A percentile compares a stretch with the other conserved stretches of the same genome.
These are phyloP conservation scores for Drosophila sp. DNA, from an alignment of 1,140 invertebrate species.

Conservation along the genomic window DNA sequence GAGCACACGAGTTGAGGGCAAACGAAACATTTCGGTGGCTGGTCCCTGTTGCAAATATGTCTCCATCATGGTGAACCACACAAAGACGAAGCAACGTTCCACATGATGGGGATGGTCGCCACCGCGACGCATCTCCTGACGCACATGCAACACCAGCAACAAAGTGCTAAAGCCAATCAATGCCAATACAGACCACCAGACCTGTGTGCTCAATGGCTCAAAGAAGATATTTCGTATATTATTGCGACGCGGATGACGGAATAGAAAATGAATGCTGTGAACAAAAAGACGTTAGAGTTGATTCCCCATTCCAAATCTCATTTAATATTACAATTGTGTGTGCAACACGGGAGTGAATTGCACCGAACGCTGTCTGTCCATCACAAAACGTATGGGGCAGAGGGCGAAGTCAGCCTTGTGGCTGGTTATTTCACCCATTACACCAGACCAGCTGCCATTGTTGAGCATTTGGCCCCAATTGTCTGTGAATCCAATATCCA, in stretches of 20 bases:
- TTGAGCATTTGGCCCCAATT: constrained; percentile 84
- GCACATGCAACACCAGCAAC: constrained; percentile 50
- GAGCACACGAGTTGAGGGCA: constrained; percentile 77
- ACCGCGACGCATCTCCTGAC: constrained; percentile 30
- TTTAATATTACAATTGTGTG: constrained; percentile 73
- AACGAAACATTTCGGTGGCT: constrained; percentile 41
- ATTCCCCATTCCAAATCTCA: background rate
- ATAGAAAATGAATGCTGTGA: constrained; percentile 83
- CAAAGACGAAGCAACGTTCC: constrained; percentile 50
- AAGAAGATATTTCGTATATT: constrained; percentile 84
- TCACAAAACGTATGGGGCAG: constrained; percentile 83
- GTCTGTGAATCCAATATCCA: constrained; percentile 74
- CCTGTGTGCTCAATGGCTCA: constrained; percentile 81
- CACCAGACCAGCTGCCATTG: constrained; percentile 84
- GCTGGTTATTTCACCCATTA: constrained; percentile 83
- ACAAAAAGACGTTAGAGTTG: background rate
- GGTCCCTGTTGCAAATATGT: constrained; percentile 74
- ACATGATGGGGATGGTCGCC: background rate
- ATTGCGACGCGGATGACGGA: constrained; percentile 84
- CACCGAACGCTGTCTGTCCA: constrained; percentile 82
- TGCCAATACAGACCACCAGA: constrained; percentile 81
- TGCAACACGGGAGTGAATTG: constrained; percentile 83
- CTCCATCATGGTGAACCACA: constrained; percentile 66
- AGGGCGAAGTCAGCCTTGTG: constrained; percentile 83
- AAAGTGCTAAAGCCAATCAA: constrained; percentile 50